Conservation (phyloP, 1,140 invertebrate genomes). For the Xylocopa sonorina region DNA sequence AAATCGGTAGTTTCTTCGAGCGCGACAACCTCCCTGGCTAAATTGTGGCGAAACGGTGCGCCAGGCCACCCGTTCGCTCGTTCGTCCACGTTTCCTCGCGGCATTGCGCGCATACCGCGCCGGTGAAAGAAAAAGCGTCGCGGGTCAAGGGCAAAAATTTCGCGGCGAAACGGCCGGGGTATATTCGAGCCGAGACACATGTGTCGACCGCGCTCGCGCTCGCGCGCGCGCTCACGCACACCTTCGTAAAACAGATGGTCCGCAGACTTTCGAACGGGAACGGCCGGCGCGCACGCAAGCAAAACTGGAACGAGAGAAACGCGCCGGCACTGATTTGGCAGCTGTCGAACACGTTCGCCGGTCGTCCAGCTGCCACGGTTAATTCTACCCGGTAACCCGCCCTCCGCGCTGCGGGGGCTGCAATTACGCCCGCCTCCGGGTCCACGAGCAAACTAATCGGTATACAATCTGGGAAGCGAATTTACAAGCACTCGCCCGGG, state of each 20-base stretch:
- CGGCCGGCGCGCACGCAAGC: neutral
- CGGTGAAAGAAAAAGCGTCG: no score
- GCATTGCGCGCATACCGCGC: no score
- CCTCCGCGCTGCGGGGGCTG: conserved; percentile 42
- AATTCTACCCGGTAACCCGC: conserved; percentile 63
- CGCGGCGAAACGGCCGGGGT: neutral
- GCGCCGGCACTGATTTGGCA: conserved; percentile 64
- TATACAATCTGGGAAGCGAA: conserved; percentile 63
- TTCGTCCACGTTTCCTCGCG: no score
- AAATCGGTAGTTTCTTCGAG: conserved; percentile 4
- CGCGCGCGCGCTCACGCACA: no score
- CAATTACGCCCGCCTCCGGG: conserved; percentile 53
- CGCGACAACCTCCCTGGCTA: neutral
- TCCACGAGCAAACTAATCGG: conserved; percentile 58
- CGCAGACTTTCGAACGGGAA: conserved; percentile 55
- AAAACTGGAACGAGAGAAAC: conserved; percentile 40
- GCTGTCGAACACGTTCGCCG: conserved; percentile 69
- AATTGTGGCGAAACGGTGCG: neutral
- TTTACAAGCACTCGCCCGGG: conserved; percentile 43
- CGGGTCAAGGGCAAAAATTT: conserved; percentile 12
- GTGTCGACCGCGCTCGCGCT: no score
- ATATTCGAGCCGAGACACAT: conserved; percentile 33
- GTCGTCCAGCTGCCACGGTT: conserved; percentile 67
- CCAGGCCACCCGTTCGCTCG: no score
- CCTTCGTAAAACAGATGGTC: conserved; percentile 62